Conservation (phyloP, 2,113 vertebrate species). For the Tupaia chinensis region DNA sequence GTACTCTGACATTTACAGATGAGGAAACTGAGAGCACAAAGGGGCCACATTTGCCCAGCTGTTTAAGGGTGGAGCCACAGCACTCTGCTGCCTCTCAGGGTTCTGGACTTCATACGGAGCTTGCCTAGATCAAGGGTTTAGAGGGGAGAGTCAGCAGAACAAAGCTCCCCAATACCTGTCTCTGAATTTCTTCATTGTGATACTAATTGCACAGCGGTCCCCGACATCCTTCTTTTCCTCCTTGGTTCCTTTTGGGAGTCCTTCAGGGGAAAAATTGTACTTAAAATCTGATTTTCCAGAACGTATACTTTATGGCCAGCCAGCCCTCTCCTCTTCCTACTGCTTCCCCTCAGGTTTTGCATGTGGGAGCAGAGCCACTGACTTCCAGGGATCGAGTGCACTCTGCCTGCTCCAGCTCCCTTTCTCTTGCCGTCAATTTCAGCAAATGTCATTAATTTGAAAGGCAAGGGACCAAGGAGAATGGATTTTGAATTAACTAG, state of each 20-base stretch:
- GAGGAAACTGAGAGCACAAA: not conserved
- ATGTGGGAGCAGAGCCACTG: not conserved
- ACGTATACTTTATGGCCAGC: not conserved
- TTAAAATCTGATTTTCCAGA: constrained; percentile 50
- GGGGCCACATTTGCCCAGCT: no score
- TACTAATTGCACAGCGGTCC: not conserved
- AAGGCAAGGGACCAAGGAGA: constrained; percentile 70
- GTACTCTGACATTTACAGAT: not conserved
- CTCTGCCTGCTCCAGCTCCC: not conserved
- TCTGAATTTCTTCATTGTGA: not conserved
- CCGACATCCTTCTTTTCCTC: not conserved
- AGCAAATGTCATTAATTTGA: constrained; percentile 61
- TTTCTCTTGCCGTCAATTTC: constrained; percentile 32
- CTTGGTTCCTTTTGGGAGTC: constrained; percentile 17
- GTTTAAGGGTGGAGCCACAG: no score
- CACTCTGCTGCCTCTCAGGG: not conserved
- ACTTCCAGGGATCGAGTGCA: not conserved
- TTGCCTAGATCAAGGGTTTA: not conserved
- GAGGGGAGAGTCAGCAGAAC: not conserved
- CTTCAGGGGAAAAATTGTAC: not conserved
- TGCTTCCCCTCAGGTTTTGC: accelerated
- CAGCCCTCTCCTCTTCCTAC: not conserved
- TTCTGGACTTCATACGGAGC: not conserved
- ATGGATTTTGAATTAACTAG: constrained; percentile 79
- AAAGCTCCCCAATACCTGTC: not conserved